Evolutionary conservation across 1,140 invertebrate species (phyloP).

Genomic region (Dryas iulia): DNA sequence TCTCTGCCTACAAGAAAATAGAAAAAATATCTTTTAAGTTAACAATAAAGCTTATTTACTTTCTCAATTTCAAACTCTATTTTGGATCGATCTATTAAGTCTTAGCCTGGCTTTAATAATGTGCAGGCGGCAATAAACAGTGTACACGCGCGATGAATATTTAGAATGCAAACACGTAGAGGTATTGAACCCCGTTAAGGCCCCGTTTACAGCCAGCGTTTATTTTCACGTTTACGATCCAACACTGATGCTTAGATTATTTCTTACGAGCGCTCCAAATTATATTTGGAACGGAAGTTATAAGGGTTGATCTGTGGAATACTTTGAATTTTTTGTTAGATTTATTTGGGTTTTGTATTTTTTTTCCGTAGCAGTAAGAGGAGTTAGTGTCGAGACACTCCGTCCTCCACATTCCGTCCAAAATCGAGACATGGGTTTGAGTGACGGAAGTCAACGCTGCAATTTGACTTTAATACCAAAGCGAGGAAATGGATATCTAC

Average conservation of each 20-base stretch:
- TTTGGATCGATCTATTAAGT: slow-evolving; percentile 26
- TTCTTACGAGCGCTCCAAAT: slow-evolving; percentile 59
- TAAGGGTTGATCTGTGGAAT: background rate
- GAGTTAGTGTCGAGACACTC: too few species aligned
- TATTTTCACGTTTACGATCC: slow-evolving; percentile 49
- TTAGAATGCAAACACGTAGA: slow-evolving; percentile 43
- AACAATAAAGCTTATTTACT: background rate
- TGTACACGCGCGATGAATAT: slow-evolving; percentile 38
- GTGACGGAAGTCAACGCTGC: too few species aligned
- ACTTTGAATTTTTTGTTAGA: background rate
- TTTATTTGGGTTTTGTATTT: too few species aligned
- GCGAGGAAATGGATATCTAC: too few species aligned
- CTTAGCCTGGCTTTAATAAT: slow-evolving; percentile 28
- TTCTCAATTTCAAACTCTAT: background rate
- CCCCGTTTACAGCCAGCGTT: slow-evolving; percentile 46
- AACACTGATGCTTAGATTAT: slow-evolving; percentile 52
- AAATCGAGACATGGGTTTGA: too few species aligned
- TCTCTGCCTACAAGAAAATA: too few species aligned
- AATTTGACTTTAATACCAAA: too few species aligned
- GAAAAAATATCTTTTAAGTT: too few species aligned
- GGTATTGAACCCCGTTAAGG: slow-evolving; percentile 35
- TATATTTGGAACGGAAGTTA: slow-evolving; percentile 23
- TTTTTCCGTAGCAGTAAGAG: too few species aligned
- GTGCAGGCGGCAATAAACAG: slow-evolving; percentile 31
- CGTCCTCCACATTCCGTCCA: too few species aligned